A percentile compares a stretch with the other conserved stretches of the same genome.
phyloP scores from a whole-genome alignment of 2,113 vertebrate species.

The Cavia aperea region DNA sequence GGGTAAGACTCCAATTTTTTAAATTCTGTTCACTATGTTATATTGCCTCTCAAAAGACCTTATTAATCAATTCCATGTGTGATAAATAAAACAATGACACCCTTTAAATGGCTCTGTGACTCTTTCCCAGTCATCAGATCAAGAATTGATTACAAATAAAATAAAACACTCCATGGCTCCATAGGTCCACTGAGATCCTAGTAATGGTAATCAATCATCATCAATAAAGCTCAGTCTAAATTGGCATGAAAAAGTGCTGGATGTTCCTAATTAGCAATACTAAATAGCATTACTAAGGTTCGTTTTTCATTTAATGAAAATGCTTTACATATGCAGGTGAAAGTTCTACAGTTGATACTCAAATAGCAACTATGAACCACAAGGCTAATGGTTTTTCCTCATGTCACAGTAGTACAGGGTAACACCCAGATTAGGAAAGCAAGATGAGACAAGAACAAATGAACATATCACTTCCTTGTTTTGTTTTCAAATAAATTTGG shows the following conservation, averaged over 20 bases:
- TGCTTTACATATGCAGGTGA: not conserved
- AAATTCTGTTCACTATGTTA: not conserved
- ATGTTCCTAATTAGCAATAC: not conserved
- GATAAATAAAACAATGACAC: not conserved
- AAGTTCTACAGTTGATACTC: not conserved
- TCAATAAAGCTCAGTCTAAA: not conserved
- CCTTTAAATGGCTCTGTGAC: not conserved
- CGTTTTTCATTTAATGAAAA: constrained; percentile 45
- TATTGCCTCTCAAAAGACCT: not conserved
- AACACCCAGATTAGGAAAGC: not conserved
- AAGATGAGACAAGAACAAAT: not conserved
- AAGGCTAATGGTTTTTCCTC: constrained; percentile 3
- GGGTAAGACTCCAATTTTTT: not conserved
- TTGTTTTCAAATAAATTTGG: constrained; percentile 24
- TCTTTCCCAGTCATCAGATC: not conserved
- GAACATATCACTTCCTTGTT: not conserved
- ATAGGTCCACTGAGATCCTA: not conserved
- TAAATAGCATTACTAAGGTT: not conserved
- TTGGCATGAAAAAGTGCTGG: not conserved
- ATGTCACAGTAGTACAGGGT: not conserved
- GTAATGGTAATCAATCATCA: not conserved
- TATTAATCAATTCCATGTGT: not conserved
- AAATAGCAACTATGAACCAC: not conserved
- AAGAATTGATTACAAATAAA: not conserved
- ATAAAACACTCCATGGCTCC: fast-evolving